Evolutionary conservation across 2,888 invertebrate species (phyloP).

Genomic region (Platypus cylindrus): DNA sequence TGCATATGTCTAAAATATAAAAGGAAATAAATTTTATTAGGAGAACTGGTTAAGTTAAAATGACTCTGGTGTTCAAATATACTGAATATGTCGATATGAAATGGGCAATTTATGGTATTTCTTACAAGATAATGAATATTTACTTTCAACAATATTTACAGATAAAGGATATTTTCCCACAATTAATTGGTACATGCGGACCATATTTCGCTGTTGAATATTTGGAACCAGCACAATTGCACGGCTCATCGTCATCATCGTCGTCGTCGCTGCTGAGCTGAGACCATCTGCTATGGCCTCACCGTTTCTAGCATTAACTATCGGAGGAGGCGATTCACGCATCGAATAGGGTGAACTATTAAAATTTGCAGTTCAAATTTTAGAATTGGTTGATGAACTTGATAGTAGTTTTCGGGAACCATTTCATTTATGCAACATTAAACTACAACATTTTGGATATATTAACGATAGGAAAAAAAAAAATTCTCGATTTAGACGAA

Average conservation of each 20-base stretch:
- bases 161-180: conserved; percentile 51
- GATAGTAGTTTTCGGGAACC: conserved; percentile 47
- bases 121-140: conserved; percentile 54
- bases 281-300: no score
- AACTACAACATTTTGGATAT: conserved; percentile 52
- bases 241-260: conserved; percentile 20
- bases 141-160: conserved; percentile 45
- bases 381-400: conserved; percentile 47
- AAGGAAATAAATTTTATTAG: no score
- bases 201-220: conserved; percentile 53
- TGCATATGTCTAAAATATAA: no score
- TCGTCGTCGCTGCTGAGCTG: conserved; percentile 40
- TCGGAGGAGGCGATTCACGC: conserved; percentile 40
- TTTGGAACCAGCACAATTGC: conserved; percentile 44
- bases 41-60: no score
- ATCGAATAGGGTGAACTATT: conserved; percentile 46
- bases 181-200: conserved; percentile 47
- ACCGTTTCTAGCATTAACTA: no score
- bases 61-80: no score
- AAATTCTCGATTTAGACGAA: conserved; percentile 51
- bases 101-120: conserved; percentile 52
- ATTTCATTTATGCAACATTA: conserved; percentile 55
- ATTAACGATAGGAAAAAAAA: conserved; percentile 35
- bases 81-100: no score
- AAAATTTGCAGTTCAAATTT: conserved; percentile 44